phyloP scores from a whole-genome alignment of 2,797 vertebrate species.

The Chelon auratus region DNA sequence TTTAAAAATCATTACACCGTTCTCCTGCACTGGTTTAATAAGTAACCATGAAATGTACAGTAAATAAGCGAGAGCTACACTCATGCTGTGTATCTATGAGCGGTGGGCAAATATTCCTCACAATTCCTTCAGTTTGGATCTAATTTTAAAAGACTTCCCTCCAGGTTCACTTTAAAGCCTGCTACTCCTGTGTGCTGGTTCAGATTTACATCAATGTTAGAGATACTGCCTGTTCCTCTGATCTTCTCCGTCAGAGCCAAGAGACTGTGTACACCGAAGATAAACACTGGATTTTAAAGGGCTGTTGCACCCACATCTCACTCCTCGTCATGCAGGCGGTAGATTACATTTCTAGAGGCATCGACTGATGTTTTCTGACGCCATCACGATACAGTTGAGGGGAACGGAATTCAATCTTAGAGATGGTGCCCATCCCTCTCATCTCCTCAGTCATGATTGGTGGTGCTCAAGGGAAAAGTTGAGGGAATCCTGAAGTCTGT shows the following conservation, averaged over 20 bases:
- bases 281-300: slow-evolving; percentile 52
- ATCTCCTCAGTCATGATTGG: too few species aligned
- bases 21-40: slow-evolving; percentile 12
- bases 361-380: neutral
- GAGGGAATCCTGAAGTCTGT: too few species aligned
- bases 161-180: slow-evolving; percentile 74
- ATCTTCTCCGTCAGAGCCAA: slow-evolving; percentile 69
- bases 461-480: too few species aligned
- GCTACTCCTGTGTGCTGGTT: slow-evolving; percentile 69
- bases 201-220: slow-evolving; percentile 76
- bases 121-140: slow-evolving; percentile 68
- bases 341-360: neutral
- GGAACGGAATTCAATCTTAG: too few species aligned
- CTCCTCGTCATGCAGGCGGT: too few species aligned
- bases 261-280: slow-evolving; percentile 42
- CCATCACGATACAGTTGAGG: too few species aligned
- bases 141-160: slow-evolving; percentile 73
- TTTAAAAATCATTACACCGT: neutral
- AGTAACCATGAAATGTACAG: neutral
- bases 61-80: slow-evolving; percentile 19
- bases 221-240: slow-evolving; percentile 64
- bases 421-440: too few species aligned
- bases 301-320: slow-evolving; percentile 22
- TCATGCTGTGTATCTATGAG: slow-evolving; percentile 25
- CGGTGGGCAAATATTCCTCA: slow-evolving; percentile 42